Conservation (phyloP, 2,888 invertebrate genomes). For the Andrena haemorrhoa region DNA sequence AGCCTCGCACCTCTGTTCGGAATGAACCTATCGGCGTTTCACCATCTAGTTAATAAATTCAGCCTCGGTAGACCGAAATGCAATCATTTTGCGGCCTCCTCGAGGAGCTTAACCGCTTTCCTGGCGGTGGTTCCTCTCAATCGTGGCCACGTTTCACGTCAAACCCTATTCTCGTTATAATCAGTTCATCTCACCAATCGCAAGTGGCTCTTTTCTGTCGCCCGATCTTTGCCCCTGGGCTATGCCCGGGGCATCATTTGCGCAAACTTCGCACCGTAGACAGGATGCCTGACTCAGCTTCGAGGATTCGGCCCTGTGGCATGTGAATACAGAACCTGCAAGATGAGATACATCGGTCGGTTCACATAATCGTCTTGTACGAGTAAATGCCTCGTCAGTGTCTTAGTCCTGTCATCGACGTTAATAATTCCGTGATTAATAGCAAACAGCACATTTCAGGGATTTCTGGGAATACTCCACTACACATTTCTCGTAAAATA, state of each 20-base stretch:
- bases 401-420: conserved; percentile 31
- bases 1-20: conserved; percentile 49
- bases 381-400: conserved; percentile 21
- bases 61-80: conserved; percentile 69
- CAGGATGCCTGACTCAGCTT: conserved; percentile 57
- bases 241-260: conserved; percentile 29
- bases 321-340: conserved; percentile 14
- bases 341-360: conserved; percentile 40
- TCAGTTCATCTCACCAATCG: conserved; percentile 57
- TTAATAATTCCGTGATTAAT: conserved; percentile 35
- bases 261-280: conserved; percentile 42
- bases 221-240: conserved; percentile 48
- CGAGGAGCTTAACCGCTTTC: conserved; percentile 48
- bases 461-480: neutral
- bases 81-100: conserved; percentile 76
- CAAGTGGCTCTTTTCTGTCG: conserved; percentile 50
- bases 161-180: conserved; percentile 45
- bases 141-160: conserved; percentile 47
- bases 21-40: conserved; percentile 61
- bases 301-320: conserved; percentile 31
- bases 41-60: conserved; percentile 73
- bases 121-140: conserved; percentile 20
- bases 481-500: neutral
- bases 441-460: neutral
- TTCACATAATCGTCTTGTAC: conserved; percentile 36